Evolutionary conservation across 2,797 vertebrate species (phyloP).

Genomic region (Tangara arthus): DNA sequence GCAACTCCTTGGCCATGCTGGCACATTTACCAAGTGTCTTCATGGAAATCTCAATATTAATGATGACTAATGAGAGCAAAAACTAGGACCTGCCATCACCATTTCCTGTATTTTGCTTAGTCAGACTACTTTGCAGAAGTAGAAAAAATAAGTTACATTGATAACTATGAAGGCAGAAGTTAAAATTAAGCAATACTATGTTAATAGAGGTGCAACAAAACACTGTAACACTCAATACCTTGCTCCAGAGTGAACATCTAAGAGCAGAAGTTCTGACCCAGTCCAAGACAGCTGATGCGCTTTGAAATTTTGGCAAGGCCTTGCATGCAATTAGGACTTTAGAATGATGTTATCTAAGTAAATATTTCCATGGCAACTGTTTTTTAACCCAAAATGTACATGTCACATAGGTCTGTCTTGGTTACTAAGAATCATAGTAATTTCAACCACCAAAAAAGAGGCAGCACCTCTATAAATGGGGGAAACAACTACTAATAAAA

Average conservation of each 20-base stretch:
- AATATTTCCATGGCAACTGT: neutral
- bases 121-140: neutral
- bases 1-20: neutral
- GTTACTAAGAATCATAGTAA: neutral
- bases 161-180: neutral
- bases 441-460: neutral
- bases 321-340: neutral
- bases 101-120: neutral
- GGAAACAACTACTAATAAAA: neutral
- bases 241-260: neutral
- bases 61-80: neutral
- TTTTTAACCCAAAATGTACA: neutral
- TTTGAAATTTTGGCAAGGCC: neutral
- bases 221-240: neutral
- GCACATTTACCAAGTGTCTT: neutral
- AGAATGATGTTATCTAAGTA: neutral
- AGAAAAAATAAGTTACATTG: neutral
- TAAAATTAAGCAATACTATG: neutral
- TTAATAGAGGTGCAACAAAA: neutral
- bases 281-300: neutral
- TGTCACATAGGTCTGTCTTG: neutral
- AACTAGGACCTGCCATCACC: neutral
- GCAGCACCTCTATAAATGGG: neutral
- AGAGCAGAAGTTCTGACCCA: neutral
- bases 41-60: neutral